A percentile compares a stretch with the other conserved stretches of the same genome.
Conservation (phyloP, 2,888 invertebrate species). For the Allacma fusca region DNA sequence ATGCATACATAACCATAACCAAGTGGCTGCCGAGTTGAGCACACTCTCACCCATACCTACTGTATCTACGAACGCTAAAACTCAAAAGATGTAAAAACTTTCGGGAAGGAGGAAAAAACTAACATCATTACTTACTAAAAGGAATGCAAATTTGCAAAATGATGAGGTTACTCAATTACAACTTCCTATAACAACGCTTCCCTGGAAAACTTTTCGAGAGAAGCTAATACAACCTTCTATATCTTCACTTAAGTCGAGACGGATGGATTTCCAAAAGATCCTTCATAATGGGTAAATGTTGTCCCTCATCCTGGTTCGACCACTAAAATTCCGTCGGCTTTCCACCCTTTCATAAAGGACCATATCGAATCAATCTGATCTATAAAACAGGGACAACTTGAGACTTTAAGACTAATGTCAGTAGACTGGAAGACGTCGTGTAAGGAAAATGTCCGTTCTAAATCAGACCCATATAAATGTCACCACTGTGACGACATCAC, state of each 20-base stretch:
- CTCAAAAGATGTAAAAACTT: constrained; percentile 12
- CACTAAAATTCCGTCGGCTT: not conserved
- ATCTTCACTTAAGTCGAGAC: too few relatives aligned
- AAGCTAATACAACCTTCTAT: not conserved
- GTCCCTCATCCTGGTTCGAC: not conserved
- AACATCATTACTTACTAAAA: constrained; percentile 9
- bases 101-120: not conserved
- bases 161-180: constrained; percentile 24
- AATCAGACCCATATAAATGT: constrained; percentile 37
- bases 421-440: not conserved
- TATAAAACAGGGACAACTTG: constrained; percentile 10
- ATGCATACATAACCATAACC: not conserved
- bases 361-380: constrained; percentile 22
- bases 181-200: not conserved
- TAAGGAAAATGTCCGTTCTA: constrained; percentile 22
- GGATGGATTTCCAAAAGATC: too few relatives aligned
- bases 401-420: constrained; percentile 21
- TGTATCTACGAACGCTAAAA: not conserved
- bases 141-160: constrained; percentile 19
- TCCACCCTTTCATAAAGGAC: not conserved
- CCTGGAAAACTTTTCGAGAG: not conserved
- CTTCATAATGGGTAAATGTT: constrained; percentile 8
- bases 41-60: not conserved
- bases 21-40: not conserved
- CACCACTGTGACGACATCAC: constrained; percentile 3